Evolutionary conservation across 2,797 vertebrate species (phyloP).

Genomic region (Nyctalus aviator): DNA sequence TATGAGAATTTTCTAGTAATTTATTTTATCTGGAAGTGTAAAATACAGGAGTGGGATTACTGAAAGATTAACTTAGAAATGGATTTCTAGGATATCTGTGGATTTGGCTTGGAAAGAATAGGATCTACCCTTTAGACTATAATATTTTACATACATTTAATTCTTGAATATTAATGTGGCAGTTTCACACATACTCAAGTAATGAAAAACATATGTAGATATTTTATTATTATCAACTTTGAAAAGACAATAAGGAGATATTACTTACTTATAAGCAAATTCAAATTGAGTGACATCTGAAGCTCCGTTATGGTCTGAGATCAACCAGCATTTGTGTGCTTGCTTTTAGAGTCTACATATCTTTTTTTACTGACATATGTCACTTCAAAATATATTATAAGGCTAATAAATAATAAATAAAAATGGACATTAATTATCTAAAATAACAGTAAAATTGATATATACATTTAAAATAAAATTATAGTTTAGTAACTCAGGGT

Average conservation of each 20-base stretch:
- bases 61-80: not conserved
- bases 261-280: not conserved
- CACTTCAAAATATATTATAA: not conserved
- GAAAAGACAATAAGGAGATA: not conserved
- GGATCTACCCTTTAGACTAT: not conserved
- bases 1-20: not conserved
- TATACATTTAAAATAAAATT: not conserved
- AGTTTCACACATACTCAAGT: not conserved
- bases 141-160: constrained; percentile 24
- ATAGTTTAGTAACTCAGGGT: not conserved
- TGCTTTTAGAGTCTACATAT: not conserved
- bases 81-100: not conserved
- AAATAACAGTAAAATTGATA: constrained; percentile 33
- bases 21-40: not conserved
- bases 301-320: not conserved
- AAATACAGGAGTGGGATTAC: not conserved
- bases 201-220: not conserved
- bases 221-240: not conserved
- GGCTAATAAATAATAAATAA: not conserved
- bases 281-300: not conserved
- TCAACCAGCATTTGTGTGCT: not conserved
- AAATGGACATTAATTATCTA: not conserved
- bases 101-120: not conserved
- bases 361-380: constrained; percentile 1
- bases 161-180: not conserved